Percentiles rank a stretch among this genome's conserved stretches.
Evolutionary conservation across 2,888 invertebrate species (phyloP).

Genomic region (Drosophila melanosoma): DNA sequence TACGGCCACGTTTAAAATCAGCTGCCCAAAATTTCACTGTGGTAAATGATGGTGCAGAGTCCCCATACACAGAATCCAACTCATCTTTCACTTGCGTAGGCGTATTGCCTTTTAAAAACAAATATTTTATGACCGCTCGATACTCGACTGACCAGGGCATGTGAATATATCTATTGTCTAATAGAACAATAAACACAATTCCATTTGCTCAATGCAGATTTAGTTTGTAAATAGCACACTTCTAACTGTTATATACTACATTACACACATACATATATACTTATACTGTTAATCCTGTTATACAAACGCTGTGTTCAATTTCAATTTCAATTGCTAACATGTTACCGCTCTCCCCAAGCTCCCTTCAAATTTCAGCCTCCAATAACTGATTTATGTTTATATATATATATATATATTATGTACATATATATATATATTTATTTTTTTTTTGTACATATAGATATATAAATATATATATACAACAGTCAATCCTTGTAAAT

Average conservation of each 20-base stretch:
- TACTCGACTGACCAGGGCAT: conserved; percentile 48
- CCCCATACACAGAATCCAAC: no score
- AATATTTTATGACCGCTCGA: no score
- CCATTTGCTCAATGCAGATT: conserved; percentile 64
- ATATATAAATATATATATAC: conserved; percentile 16
- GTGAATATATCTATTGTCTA: conserved; percentile 26
- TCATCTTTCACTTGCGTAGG: no score
- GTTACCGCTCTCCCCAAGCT: conserved; percentile 8
- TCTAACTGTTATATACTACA: conserved; percentile 60
- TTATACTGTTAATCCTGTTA: conserved; percentile 69
- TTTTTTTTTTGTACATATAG: conserved; percentile 12
- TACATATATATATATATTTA: not conserved
- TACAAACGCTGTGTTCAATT: conserved; percentile 58
- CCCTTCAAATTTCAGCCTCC: conserved; percentile 1
- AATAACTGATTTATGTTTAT: conserved; percentile 28
- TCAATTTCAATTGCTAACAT: conserved; percentile 42
- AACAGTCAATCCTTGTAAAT: conserved; percentile 31
- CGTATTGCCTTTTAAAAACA: no score
- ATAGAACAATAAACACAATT: conserved; percentile 24
- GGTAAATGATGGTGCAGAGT: no score
- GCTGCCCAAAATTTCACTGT: no score
- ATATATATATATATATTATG: conserved; percentile 5
- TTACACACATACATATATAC: conserved; percentile 20
- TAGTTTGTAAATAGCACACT: conserved; percentile 54
- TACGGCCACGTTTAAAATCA: no score